These are phyloP conservation scores for Patella pellucida DNA, from an alignment of 2,888 invertebrate genomes.

Conservation along the genomic window DNA sequence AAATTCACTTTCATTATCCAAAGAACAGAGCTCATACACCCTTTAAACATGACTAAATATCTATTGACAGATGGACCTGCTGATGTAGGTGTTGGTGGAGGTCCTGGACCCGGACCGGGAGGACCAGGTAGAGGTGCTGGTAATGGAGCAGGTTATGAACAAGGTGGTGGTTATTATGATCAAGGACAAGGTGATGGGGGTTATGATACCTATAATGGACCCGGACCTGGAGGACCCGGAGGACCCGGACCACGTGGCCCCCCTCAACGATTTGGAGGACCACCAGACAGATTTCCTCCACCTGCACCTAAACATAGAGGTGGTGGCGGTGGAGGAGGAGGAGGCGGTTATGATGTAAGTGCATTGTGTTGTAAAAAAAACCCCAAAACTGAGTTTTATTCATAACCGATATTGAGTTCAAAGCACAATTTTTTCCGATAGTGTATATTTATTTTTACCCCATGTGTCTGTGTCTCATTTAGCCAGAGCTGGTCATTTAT, in stretches of 20 bases:
- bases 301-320: constrained; percentile 44
- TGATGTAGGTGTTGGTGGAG: constrained; percentile 31
- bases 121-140: constrained; percentile 33
- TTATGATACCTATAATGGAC: constrained; percentile 29
- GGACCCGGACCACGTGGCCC: constrained; percentile 31
- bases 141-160: constrained; percentile 32
- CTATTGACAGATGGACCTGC: constrained; percentile 35
- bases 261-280: constrained; percentile 43
- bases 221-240: constrained; percentile 25
- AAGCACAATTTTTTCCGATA: not conserved
- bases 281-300: constrained; percentile 22
- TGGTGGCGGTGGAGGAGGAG: not conserved
- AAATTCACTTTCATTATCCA: too few relatives aligned
- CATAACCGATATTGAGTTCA: not conserved
- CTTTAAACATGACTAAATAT: too few relatives aligned
- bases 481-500: too few relatives aligned
- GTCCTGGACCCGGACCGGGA: constrained; percentile 24
- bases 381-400: too few relatives aligned
- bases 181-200: constrained; percentile 28
- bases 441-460: not conserved
- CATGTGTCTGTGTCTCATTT: not conserved
- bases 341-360: constrained; percentile 1
- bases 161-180: constrained; percentile 27
- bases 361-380: not conserved
- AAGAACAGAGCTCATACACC: too few relatives aligned